Evolutionary conservation across 2,888 invertebrate species (phyloP).

Genomic region (Chrysolina americana): DNA sequence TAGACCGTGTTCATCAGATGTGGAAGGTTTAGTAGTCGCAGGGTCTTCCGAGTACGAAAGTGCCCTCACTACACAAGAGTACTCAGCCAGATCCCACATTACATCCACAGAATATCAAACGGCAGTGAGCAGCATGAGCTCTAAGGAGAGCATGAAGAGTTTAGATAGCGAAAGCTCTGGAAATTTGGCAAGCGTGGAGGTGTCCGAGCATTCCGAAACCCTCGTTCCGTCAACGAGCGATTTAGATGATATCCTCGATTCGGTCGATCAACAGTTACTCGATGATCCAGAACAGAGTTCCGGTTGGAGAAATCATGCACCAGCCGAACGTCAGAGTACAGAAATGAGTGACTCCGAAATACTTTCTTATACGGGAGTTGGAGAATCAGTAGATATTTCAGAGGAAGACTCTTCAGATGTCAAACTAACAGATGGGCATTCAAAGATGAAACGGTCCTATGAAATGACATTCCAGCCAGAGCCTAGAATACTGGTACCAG

Average conservation of each 20-base stretch:
- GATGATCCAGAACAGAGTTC: constrained; percentile 64
- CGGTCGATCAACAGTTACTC: constrained; percentile 72
- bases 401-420: constrained; percentile 72
- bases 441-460: constrained; percentile 88
- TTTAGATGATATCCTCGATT: constrained; percentile 80
- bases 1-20: constrained; percentile 88
- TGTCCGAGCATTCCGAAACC: constrained; percentile 94
- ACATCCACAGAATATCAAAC: constrained; percentile 91
- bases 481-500: constrained; percentile 67
- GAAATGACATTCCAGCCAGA: constrained; percentile 91
- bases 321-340: constrained; percentile 59
- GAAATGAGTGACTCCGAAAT: constrained; percentile 63
- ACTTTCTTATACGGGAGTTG: constrained; percentile 55
- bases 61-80: constrained; percentile 84
- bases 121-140: constrained; percentile 89
- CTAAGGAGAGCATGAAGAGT: constrained; percentile 91
- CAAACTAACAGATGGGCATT: constrained; percentile 73
- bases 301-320: constrained; percentile 49
- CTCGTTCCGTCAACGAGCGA: constrained; percentile 92
- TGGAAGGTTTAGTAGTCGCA: constrained; percentile 84
- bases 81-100: constrained; percentile 79
- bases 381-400: constrained; percentile 73
- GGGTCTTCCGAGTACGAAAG: constrained; percentile 91
- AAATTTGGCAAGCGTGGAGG: constrained; percentile 89
- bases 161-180: constrained; percentile 92